Evolutionary conservation across 2,888 invertebrate species (phyloP), one percentile per base, ranked within the genome.

Genomic region (Callyntrura sp.): DNA sequence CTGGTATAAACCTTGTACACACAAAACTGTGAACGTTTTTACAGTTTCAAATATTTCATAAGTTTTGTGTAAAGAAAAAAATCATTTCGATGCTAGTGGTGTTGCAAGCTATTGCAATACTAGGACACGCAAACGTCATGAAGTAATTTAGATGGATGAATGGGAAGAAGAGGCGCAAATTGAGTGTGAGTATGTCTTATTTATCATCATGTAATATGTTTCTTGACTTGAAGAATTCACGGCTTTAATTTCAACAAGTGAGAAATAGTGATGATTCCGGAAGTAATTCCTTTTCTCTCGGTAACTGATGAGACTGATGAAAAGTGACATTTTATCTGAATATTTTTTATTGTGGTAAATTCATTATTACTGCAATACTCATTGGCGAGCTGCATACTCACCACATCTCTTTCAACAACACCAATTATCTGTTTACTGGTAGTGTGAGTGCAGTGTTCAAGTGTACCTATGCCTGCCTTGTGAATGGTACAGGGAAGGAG

Each of bases 211-310:
- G 48, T 48, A 45, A 62, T 62, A 25, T 43, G 20, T 78, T 23
- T 35, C 35, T 35, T 8, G 9, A 11, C 55, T 45, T 23, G 1
- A 62, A 43, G 60, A 43, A 20, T 57, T 35, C 35, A 35, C 35
- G 35, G 35, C 35, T 35, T 35, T 35, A 35, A 35, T 35, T 35
- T 35, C 35, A 79, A 57, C 23, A 60, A 43, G 79, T 11, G 35
- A 81, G 68, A 88, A 76, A 81, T 65, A 51, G 14, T 85, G 85
- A 84, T 76, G 82, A 81, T 85, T 90, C 90, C 90, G 90, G 90
- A 90, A 90, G 90, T 90, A 85, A 89, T 89, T 89, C 57, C 28
- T 85, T 83, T 85, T 68, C 82, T 48, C 35, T 1, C 35, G 43
- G 57, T 81, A 87, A 81, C 25, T 88, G 88, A 88, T 88, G 87